Evolutionary conservation across 2,113 vertebrate species (phyloP), one percentile per base, ranked within the genome.

Genomic region (Solea senegalensis): DNA sequence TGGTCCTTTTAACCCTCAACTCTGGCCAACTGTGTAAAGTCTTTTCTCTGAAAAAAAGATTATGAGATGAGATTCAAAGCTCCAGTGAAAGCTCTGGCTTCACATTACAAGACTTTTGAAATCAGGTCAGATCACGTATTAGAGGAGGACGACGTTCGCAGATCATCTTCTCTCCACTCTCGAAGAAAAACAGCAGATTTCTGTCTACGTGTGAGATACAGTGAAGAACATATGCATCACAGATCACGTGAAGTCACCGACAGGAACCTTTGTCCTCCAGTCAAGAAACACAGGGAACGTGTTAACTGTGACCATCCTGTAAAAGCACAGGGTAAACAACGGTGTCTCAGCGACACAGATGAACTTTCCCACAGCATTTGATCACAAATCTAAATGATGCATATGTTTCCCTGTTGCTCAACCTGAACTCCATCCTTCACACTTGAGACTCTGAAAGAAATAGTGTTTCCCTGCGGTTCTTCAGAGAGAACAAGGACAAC

Each of bases 211-310:
- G 3, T 5, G 2, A 46, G 44, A 11, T 12, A 46, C 3, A 46
- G 9, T 46, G 21, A 3, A 0, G 9, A 11, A 11, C 13, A 48
- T 13, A 40, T 15, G 71, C 13, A 13, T 46, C 34, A 16, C 64
- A 68, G 72, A 76, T 59, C 58, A 64, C 9, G 44, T 27, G 11
- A 58, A 78, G 62, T 54, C 2, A 3, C 44, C 60, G 66, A 74
- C 12, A 8, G 57, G 26, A 63, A 14, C 52, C 66, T 78, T 64
- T 78, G 78, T 74, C 78, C 65, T 8, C n/a, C 48, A 2, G 82
- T 78, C 70, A 85, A 44, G n/a, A 63, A 11, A 72, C 71, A 62
- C 2, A 9, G 3, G 15, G 26, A 51, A 52, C 27, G 66, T 74
- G 65, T 70, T 54, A 70, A 63, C 69, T 48, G 53, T 58, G 62